Evolutionary conservation across 2,113 vertebrate species (phyloP).

Genomic region (Siniperca chuatsi): DNA sequence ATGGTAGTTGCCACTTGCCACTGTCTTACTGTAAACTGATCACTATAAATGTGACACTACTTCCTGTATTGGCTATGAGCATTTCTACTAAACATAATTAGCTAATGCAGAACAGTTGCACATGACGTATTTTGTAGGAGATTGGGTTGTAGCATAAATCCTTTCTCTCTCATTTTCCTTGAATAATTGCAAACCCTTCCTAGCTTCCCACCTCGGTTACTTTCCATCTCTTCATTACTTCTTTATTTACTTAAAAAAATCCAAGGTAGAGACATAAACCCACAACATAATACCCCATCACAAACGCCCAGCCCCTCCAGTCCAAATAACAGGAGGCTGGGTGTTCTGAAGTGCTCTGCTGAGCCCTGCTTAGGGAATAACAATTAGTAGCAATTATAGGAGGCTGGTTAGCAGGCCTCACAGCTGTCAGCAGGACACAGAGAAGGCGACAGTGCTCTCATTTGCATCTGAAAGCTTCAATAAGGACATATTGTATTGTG

Average conservation of each 20-base stretch:
- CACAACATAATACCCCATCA: constrained; percentile 22
- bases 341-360: constrained; percentile 52
- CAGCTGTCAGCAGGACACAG: constrained; percentile 76
- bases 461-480: constrained; percentile 82
- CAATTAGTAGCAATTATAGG: constrained; percentile 79
- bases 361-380: constrained; percentile 75
- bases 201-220: neutral
- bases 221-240: neutral
- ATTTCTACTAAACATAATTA: neutral
- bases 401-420: constrained; percentile 65
- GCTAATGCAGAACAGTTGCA: neutral
- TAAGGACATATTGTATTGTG: constrained; percentile 77
- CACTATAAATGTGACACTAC: neutral
- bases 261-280: constrained; percentile 34
- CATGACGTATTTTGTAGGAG: neutral
- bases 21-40: neutral
- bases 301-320: neutral
- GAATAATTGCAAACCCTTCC: neutral
- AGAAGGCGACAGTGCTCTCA: constrained; percentile 68
- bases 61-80: neutral
- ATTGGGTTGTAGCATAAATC: neutral
- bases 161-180: neutral
- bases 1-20: neutral
- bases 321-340: constrained; percentile 50
- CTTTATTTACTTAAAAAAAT: constrained; percentile 23